Conservation (phyloP, 2,797 vertebrate genomes). For the Tangara arthus region DNA sequence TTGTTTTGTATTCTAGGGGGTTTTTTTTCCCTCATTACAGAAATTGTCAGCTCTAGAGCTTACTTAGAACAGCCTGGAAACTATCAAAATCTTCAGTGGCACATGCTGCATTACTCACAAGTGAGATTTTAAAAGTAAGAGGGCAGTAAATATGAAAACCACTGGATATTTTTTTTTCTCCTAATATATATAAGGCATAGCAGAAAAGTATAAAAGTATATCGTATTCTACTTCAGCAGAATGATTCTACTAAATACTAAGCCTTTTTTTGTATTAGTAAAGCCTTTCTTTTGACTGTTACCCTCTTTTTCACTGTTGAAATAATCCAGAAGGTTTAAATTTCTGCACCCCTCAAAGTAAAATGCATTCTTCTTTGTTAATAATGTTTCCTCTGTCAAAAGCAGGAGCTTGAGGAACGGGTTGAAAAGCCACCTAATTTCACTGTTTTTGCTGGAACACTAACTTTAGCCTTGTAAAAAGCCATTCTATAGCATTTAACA, state of each 20-base stretch:
- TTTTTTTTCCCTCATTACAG: neutral
- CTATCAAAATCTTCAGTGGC: neutral
- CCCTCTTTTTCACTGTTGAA: neutral
- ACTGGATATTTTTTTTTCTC: neutral
- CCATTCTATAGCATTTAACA: neutral
- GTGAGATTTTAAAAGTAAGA: neutral
- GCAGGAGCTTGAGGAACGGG: neutral
- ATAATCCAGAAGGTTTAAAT: neutral
- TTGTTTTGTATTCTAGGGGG: neutral
- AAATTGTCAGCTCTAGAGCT: neutral
- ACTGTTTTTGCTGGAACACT: neutral
- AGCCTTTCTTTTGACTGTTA: neutral
- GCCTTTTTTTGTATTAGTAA: neutral
- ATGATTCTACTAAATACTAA: neutral
- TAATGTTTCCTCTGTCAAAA: neutral
- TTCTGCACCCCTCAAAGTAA: neutral
- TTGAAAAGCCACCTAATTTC: neutral
- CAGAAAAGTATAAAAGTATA: neutral
- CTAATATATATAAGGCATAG: neutral
- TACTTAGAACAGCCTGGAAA: neutral
- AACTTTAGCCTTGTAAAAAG: neutral
- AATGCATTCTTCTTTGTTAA: neutral
- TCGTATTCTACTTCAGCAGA: neutral
- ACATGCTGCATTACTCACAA: neutral
- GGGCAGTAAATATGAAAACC: neutral